Evolutionary conservation across 2,888 invertebrate species (phyloP), one percentile per base, ranked within the genome.

Genomic region (Gonocerus acuteangulatus): DNA sequence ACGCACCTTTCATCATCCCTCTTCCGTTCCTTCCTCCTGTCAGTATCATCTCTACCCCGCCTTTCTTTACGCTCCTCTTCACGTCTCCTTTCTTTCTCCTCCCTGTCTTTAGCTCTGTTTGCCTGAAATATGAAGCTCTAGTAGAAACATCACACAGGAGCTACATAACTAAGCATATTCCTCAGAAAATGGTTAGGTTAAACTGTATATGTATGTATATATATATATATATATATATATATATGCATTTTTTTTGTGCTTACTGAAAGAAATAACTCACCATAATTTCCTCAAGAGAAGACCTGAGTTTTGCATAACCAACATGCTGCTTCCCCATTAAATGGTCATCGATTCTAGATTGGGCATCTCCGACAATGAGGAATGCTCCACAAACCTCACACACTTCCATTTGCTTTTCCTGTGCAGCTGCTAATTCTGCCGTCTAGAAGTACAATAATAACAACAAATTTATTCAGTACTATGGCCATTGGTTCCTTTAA

Each of bases 301-400:
- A 75, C 62, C 80, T 77, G 44, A 85, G 75, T 69, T 79, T 77
- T 2, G 84, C 85, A 77, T 82, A 93, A 72, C 97, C 97, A 66
- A 95, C 87, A 78, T 99, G 99, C 75, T 97, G 97, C 77, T 99
- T 99, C 27, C 97, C 99, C 81, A 92, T 93, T 61, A 97, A 78
- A 78, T 99, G 97, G 74, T 99, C 97, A 71, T 97, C 96, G 62
- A 97, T 91, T 63, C 99, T 82, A 72, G 95, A 95, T 72, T 95
- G 96, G 2, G 96, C 97, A 76, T 99, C 97, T 7, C 95, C 96
- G 7, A 97, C 94, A 70, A 99, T 97, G n/a, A 99, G 81, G 75
- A 99, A 95, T 6, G 97, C 96, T 1, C 97, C 97, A 74, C 97
- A 99, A 1, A 95, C 92, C 68, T 94, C 91, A 75, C 97, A 99